These are phyloP conservation scores for Percina caprodes DNA, from an alignment of 2,113 vertebrate species.

Conservation along the genomic window DNA sequence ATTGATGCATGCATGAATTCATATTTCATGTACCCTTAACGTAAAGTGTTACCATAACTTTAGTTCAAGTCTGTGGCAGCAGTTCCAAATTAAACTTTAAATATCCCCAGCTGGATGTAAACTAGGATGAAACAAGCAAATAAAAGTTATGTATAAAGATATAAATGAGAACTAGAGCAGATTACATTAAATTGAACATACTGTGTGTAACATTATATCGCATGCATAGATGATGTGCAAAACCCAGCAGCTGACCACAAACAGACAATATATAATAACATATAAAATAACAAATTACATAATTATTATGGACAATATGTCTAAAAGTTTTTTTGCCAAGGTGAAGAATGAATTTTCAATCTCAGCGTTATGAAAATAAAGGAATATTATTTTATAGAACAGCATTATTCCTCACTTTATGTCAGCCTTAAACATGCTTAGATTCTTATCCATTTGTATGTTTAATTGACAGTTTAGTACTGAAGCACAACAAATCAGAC, in stretches of 20 bases:
- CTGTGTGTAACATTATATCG: no score
- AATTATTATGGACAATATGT: no score
- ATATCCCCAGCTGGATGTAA: no score
- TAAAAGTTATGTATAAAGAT: background rate
- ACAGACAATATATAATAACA: no score
- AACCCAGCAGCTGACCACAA: background rate
- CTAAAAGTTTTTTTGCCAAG: no score
- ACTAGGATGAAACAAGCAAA: no score
- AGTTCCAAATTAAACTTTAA: background rate
- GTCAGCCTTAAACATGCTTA: background rate
- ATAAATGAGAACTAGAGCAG: background rate
- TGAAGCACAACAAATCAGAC: background rate
- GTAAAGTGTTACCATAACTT: no score
- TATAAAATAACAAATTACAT: no score
- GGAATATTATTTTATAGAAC: background rate
- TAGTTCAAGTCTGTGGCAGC: no score
- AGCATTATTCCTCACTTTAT: background rate
- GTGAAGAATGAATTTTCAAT: no score
- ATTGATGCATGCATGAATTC: no score
- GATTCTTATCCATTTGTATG: background rate
- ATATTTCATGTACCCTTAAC: no score
- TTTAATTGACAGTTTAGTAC: background rate
- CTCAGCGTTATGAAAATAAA: background rate
- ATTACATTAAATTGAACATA: background rate
- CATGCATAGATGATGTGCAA: background rate